Percentiles rank a stretch among this genome's conserved stretches.
Conservation (phyloP, 2,113 vertebrate species). For the Alectura lathami region DNA sequence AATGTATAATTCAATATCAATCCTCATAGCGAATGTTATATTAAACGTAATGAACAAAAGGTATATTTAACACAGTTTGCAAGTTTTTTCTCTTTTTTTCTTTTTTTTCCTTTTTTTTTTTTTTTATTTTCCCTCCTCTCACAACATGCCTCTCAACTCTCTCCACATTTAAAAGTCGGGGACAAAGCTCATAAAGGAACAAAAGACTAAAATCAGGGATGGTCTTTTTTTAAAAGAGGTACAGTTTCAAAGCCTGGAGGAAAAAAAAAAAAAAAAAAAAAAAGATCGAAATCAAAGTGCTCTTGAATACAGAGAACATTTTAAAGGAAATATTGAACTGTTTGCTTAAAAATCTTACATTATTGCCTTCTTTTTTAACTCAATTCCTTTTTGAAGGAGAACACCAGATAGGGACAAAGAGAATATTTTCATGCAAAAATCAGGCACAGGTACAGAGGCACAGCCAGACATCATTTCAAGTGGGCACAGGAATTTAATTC, state of each 20-base stretch:
- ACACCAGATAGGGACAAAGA: slow-evolving; percentile 85
- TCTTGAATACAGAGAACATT: slow-evolving; percentile 87
- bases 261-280: slow-evolving; percentile 74
- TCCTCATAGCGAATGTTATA: slow-evolving; percentile 79
- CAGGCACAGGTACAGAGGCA: slow-evolving; percentile 84
- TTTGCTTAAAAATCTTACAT: slow-evolving; percentile 88
- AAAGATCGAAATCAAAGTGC: slow-evolving; percentile 85
- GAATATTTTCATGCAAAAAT: slow-evolving; percentile 89
- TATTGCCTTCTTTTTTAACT: slow-evolving; percentile 86
- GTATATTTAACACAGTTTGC: slow-evolving; percentile 84
- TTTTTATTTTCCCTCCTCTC: slow-evolving; percentile 78
- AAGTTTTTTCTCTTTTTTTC: slow-evolving; percentile 74
- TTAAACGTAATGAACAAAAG: slow-evolving; percentile 84
- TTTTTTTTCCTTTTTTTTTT: slow-evolving; percentile 55
- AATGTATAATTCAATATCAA: slow-evolving; percentile 77
- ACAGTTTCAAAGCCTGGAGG: slow-evolving; percentile 81
- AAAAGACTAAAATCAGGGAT: slow-evolving; percentile 84
- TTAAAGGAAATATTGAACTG: slow-evolving; percentile 88
- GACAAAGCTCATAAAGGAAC: slow-evolving; percentile 86
- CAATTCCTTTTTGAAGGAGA: slow-evolving; percentile 84
- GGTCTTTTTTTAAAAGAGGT: slow-evolving; percentile 81
- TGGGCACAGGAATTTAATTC: slow-evolving; percentile 86
- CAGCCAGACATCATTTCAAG: slow-evolving; percentile 86
- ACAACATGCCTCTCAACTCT: slow-evolving; percentile 81
- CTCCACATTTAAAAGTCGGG: slow-evolving; percentile 79